phyloP scores from a whole-genome alignment of 2,113 vertebrate species.

The Hippotragus niger region DNA sequence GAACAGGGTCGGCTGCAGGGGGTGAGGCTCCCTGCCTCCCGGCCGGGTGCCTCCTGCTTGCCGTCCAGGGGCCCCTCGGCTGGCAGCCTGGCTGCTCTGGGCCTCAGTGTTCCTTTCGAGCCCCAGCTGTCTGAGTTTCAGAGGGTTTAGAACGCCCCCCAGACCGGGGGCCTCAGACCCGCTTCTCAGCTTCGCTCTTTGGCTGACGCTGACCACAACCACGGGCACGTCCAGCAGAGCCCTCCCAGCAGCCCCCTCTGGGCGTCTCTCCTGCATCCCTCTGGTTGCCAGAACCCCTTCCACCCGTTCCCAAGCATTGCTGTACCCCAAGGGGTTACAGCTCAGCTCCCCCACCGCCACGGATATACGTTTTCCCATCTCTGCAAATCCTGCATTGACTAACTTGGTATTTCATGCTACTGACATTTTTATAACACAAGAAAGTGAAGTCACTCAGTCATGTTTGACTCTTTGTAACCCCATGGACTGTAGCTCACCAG shows the following conservation, averaged over 20 bases:
- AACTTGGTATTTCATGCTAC: not conserved
- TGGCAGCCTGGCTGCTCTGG: not conserved
- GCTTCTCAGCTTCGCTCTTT: not conserved
- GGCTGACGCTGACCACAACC: not conserved
- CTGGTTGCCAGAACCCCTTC: not conserved
- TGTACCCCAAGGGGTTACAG: not conserved
- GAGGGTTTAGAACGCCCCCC: not conserved
- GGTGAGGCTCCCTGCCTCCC: not conserved
- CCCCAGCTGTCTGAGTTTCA: not conserved
- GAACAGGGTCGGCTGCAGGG: not conserved
- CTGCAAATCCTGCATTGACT: not conserved
- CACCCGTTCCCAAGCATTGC: not conserved
- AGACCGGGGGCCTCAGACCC: not conserved
- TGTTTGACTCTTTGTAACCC: not conserved
- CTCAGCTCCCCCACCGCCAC: accelerated
- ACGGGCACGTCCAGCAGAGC: accelerated
- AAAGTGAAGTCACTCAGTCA: not conserved
- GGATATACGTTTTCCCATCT: not conserved
- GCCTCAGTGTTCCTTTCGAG: not conserved
- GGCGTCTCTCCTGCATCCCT: too few relatives aligned
- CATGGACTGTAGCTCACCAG: not conserved
- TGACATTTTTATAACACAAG: not conserved
- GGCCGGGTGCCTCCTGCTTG: not conserved
- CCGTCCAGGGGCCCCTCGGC: not conserved
- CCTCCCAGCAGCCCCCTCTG: not conserved